Evolutionary conservation across 2,888 invertebrate species (phyloP), one percentile per base, ranked within the genome.

Genomic region (Cephus pygmeus): DNA sequence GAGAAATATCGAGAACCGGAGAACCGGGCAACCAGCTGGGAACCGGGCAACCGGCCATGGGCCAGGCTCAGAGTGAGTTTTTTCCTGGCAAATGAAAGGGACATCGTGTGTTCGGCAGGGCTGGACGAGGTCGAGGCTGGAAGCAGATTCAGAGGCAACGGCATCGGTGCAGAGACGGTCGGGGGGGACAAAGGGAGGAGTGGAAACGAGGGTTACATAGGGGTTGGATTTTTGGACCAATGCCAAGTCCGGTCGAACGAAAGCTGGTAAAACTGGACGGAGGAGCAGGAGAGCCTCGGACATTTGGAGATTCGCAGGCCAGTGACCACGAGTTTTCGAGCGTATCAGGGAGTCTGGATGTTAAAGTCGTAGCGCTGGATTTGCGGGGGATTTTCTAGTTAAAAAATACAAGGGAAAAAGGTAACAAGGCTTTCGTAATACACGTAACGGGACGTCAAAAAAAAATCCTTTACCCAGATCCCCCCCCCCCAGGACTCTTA

Each of bases 301-400:
- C 15, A 56, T 56, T 56, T 23, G 56, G 56, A 56, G 56, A 56
- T 56, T 56, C 56, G 56, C 56, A 77, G 76, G 75, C 73, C 69
- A 73, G 73, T 73, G 78, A 76, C 78, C 74, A 68, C 74, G 68
- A 73, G 77, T 73, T 77, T 77, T 73, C 69, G 77, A 75, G 40
- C 76, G 80, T 79, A 73, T 78, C 75, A 73, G 77, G 77, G 79
- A 78, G 78, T 81, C 56, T 56, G 56, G 56, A 56, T 56, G 56
- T 56, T 56, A 56, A 56, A 15, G 56, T 78, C 82, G 80, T 81
- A 80, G 80, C 77, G 73, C 69, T 77, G 82, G 81, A 82, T 81
- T 79, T 81, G 73, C 78, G 77, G 74, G 80, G 80, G 79, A 80
- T 84, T 84, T 83, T 75, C 82, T 81, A 77, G 80, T 83, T 82